Evolutionary conservation across 2,888 invertebrate genomes (phyloP), one percentile per base, ranked within the genome.

Genomic region (Petrolisthes manimaculis): DNA sequence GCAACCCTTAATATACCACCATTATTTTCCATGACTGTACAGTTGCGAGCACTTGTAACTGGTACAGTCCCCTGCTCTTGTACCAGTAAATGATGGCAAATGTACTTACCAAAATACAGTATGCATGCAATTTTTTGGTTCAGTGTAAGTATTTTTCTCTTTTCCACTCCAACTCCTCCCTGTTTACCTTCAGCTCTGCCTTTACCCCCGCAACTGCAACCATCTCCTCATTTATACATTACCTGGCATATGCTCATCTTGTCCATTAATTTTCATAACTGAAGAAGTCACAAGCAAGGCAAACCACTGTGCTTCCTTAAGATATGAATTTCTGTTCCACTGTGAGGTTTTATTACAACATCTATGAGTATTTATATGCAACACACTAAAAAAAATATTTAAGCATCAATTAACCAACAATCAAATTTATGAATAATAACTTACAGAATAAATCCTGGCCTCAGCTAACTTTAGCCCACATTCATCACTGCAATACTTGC

Each of bases 401-500:
- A 12, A 67, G 18, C 67, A 67, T 67, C 4, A 14, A 37, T 37
- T 61, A 61, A 61, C 61, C 61, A 61, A 61, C 18, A 18, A 61
- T 61, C 61, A 61, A 61, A 18, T 61, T 61, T 37, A 37, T 37
- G 37, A 37, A 37, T 2, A 37, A 37, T 37, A 37, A 21, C 93
- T 92, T 91, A 96, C 96, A 94, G 96, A 96, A 92, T 96, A 96
- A 91, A 97, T 97, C 92, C 97, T 94, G 78, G 95, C 96, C 0
- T 96, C 96, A 0, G 99, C 98, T 54, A 99, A 94, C 92, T 96
- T 95, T 92, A 97, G 94, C 0, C 99, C 99, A 93, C 99, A 99
- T 91, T 96, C 95, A 91, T 98, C 96, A 8, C 97, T 96, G 92
- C 99, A 99, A 92, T 99, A 99, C 93, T 99, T 99, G 89, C 97